Evolutionary conservation across 2,888 invertebrate species (phyloP).

Genomic region (Ennomos fuscantarius): DNA sequence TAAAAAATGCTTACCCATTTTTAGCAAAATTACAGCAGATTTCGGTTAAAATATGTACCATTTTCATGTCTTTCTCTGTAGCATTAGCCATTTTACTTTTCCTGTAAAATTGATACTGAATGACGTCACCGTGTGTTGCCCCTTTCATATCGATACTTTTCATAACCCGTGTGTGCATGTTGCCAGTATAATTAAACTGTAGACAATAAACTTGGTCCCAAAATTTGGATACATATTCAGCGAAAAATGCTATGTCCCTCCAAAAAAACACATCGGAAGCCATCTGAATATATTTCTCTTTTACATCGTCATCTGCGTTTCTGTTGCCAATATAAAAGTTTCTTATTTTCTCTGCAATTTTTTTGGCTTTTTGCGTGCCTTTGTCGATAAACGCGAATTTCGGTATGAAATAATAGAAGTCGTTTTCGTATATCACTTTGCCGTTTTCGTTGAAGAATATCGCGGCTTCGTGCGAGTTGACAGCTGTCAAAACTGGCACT

Average conservation of each 20-base stretch:
- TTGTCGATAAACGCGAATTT: conserved; percentile 47
- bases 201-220: conserved; percentile 54
- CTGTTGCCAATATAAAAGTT: conserved; percentile 61
- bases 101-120: conserved; percentile 71
- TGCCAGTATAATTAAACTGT: conserved; percentile 64
- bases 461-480: conserved; percentile 65
- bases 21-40: conserved; percentile 69
- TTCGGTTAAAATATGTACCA: conserved; percentile 61
- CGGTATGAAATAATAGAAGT: conserved; percentile 64
- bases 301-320: conserved; percentile 42
- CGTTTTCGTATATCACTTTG: conserved; percentile 53
- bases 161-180: conserved; percentile 66
- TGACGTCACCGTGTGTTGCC: conserved; percentile 69
- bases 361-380: conserved; percentile 39
- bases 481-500: conserved; percentile 58
- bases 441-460: conserved; percentile 59
- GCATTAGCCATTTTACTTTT: conserved; percentile 56
- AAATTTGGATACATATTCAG: conserved; percentile 52
- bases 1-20: conserved; percentile 59
- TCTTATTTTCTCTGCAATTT: conserved; percentile 38
- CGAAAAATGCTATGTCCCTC: conserved; percentile 54
- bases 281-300: conserved; percentile 56
- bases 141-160: conserved; percentile 61
- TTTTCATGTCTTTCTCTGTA: conserved; percentile 50
- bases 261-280: conserved; percentile 62